phyloP scores from a whole-genome alignment of 92 coral and sea anemone species.

The Desmophyllum pertusum region DNA sequence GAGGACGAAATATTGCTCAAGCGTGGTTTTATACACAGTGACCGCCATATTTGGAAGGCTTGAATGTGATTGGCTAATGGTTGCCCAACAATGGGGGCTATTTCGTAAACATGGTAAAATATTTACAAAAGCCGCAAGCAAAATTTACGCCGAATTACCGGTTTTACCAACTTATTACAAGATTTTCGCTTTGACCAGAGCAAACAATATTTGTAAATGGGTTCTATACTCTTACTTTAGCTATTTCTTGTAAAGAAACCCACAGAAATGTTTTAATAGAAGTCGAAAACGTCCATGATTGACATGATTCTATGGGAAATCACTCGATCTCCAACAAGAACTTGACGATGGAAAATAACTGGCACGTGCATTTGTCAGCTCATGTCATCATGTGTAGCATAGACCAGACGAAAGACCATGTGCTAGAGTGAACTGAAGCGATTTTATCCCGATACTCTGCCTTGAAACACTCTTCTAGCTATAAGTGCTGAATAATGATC shows the following conservation, averaged over 20 bases:
- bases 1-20: neutral
- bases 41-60: constrained; percentile 48
- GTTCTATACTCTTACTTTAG: neutral
- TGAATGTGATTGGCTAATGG: constrained; percentile 30
- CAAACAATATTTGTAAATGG: no score
- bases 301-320: constrained; percentile 1
- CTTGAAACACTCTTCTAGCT: no score
- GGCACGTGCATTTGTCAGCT: constrained; percentile 26
- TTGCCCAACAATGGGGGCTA: neutral
- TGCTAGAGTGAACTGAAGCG: neutral
- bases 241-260: neutral
- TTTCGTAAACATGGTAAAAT: neutral
- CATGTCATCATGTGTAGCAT: neutral
- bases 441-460: no score
- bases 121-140: neutral
- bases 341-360: constrained; percentile 34
- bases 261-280: neutral
- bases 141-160: neutral
- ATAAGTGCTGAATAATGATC: no score
- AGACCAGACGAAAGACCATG: neutral
- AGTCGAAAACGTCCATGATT: neutral
- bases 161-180: neutral
- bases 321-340: constrained; percentile 7
- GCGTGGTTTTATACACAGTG: constrained; percentile 32
- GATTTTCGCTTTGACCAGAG: neutral